These are phyloP conservation scores for Meles meles DNA, from an alignment of 2,113 vertebrate genomes.

Conservation along the genomic window DNA sequence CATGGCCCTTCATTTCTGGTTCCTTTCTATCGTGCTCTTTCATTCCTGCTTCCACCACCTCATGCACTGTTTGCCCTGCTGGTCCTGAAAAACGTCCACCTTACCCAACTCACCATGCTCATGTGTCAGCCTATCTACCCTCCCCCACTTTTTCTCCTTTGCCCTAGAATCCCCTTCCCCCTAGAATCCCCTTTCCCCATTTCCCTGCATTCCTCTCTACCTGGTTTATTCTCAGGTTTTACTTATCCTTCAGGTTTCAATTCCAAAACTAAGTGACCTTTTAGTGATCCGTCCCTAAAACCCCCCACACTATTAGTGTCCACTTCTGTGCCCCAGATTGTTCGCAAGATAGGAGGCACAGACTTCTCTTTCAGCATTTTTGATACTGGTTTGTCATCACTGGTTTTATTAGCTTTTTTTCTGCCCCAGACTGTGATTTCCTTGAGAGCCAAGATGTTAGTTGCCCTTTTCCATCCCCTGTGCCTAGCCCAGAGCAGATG, in stretches of 20 bases:
- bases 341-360: not conserved
- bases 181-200: not conserved
- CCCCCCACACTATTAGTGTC: not conserved
- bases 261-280: conserved; percentile 18
- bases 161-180: not conserved
- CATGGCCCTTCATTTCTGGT: not conserved
- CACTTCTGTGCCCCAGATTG: not conserved
- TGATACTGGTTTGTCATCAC: not conserved
- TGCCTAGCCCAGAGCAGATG: not conserved
- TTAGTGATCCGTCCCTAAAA: not conserved
- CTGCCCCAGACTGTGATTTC: not conserved
- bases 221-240: conserved; percentile 14
- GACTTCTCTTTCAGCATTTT: not conserved
- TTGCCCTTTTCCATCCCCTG: not conserved
- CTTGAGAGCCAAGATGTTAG: not conserved
- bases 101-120: not conserved
- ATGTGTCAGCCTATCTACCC: not conserved
- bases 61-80: not conserved
- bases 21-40: not conserved
- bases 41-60: not conserved
- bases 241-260: conserved; percentile 10
- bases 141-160: not conserved
- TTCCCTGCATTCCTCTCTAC: not conserved
- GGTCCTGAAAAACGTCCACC: not conserved
- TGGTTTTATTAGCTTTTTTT: not conserved